Conservation (phyloP, 2,113 vertebrate species). For the Eupsittula cactorum region DNA sequence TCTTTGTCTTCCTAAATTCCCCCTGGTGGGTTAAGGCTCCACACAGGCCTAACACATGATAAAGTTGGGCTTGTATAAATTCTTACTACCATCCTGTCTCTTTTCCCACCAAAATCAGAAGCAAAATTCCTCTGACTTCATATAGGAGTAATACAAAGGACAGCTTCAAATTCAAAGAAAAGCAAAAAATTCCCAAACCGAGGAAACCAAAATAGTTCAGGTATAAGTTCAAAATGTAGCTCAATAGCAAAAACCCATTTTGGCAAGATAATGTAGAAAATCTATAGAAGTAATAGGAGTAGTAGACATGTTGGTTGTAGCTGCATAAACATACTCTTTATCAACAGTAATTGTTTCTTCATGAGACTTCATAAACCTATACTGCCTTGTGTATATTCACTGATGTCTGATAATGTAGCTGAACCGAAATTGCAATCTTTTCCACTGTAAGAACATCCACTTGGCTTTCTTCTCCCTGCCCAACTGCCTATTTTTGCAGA, state of each 20-base stretch:
- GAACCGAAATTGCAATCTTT: not conserved
- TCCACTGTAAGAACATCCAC: not conserved
- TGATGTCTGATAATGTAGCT: not conserved
- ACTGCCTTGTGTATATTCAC: not conserved
- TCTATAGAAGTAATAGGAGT: fast-evolving
- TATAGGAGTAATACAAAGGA: not conserved
- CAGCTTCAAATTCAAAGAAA: not conserved
- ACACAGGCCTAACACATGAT: fast-evolving
- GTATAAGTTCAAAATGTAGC: not conserved
- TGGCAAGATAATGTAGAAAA: not conserved
- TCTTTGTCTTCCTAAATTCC: not conserved
- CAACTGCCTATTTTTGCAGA: not conserved
- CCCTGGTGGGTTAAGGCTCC: not conserved
- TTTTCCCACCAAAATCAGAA: not conserved
- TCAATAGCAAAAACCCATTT: not conserved
- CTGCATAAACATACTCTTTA: not conserved
- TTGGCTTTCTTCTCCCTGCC: not conserved
- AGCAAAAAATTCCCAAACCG: not conserved
- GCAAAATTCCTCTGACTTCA: not conserved
- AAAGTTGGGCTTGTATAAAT: not conserved
- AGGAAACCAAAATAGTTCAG: not conserved
- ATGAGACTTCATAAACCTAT: not conserved
- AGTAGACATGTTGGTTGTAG: not conserved
- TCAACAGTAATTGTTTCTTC: not conserved
- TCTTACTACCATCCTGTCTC: not conserved